Evolutionary conservation across 2,113 vertebrate species (phyloP).

Genomic region (Globicephala melas): DNA sequence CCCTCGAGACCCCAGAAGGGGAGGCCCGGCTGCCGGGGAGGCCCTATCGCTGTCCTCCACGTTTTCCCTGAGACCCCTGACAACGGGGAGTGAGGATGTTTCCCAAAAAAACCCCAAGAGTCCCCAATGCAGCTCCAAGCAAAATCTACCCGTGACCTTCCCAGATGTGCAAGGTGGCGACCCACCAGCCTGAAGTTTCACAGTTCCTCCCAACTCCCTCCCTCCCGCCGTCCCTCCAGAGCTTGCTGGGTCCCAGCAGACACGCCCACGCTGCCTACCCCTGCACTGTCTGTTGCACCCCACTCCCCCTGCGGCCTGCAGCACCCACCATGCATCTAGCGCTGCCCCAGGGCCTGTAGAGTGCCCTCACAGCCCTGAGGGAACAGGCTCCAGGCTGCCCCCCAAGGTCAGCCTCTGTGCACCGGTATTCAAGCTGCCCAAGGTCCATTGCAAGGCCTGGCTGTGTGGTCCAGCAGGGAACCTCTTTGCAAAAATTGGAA

Average conservation of each 20-base stretch:
- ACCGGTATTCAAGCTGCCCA: neutral
- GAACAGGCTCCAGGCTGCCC: neutral
- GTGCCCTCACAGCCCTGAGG: too few relatives aligned
- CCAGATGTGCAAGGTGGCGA: too few relatives aligned
- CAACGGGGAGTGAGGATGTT: accelerated
- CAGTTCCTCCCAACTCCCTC: neutral
- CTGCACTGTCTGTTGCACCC: too few relatives aligned
- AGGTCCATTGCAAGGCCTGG: accelerated
- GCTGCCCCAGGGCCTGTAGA: neutral
- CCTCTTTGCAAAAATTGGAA: neutral
- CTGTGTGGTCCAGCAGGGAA: neutral
- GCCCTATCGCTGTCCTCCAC: accelerated
- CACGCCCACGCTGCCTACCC: neutral
- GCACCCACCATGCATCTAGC: neutral
- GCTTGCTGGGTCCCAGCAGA: neutral
- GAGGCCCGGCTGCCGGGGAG: accelerated
- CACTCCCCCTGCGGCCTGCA: neutral
- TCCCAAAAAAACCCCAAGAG: neutral
- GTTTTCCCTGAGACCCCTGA: neutral
- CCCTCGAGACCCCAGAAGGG: accelerated
- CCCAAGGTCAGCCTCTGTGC: accelerated
- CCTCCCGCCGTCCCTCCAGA: neutral
- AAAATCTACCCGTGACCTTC: neutral
- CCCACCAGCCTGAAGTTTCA: neutral
- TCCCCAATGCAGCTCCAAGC: neutral